A percentile compares a stretch with the other conserved stretches of the same genome.
phyloP scores from a whole-genome alignment of 2,113 vertebrate genomes.

The Clarias magur region DNA sequence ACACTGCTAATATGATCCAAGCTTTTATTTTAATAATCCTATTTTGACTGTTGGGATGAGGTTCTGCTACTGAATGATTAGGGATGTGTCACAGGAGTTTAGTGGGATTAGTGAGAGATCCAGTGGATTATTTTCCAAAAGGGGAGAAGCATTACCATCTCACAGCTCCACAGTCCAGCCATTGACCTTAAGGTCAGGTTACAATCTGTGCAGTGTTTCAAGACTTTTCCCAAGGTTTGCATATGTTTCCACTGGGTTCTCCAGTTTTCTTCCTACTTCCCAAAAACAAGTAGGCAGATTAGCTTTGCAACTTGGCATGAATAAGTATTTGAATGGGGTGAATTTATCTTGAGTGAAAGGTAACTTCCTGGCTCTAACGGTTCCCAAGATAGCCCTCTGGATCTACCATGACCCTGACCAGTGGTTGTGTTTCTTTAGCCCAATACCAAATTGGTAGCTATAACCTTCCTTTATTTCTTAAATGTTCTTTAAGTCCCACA shows the following conservation, averaged over 20 bases:
- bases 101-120: neutral
- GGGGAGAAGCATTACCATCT: neutral
- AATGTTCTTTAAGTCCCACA: too few species aligned
- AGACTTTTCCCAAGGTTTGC: neutral
- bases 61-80: neutral
- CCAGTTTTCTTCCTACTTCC: neutral
- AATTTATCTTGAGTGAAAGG: neutral
- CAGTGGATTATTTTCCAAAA: constrained; percentile 4
- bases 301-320: neutral
- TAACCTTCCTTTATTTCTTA: neutral
- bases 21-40: neutral
- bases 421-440: neutral
- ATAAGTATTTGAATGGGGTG: neutral
- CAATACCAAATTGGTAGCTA: neutral
- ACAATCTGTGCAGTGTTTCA: neutral
- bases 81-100: neutral
- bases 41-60: neutral
- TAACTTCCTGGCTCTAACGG: neutral
- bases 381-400: neutral
- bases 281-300: neutral
- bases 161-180: neutral
- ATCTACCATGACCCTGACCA: neutral
- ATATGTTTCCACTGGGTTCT: neutral
- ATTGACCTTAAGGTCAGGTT: neutral
- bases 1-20: neutral